phyloP scores from a whole-genome alignment of 2,113 vertebrate genomes.

The Cyphomyrus plagiostoma region DNA sequence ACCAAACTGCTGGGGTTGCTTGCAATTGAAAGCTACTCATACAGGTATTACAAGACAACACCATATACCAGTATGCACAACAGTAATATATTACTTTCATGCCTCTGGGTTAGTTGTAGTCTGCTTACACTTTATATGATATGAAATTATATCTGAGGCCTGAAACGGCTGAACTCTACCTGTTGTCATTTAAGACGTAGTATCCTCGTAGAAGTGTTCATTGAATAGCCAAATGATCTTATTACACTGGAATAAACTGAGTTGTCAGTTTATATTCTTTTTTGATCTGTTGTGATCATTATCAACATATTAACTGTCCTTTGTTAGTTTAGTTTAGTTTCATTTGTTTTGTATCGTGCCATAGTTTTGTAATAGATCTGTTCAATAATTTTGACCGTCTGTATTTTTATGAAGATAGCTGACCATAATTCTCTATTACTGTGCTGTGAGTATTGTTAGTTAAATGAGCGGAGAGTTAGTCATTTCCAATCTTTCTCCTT shows the following conservation, averaged over 20 bases:
- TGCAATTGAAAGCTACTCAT: not conserved
- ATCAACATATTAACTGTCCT: not conserved
- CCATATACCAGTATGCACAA: not conserved
- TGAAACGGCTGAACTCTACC: not conserved
- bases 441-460: not conserved
- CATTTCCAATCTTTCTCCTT: not conserved
- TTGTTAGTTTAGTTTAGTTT: not conserved
- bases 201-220: not conserved
- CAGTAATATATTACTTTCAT: not conserved
- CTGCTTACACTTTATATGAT: not conserved
- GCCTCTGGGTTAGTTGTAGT: not conserved
- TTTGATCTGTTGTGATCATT: not conserved
- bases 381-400: not conserved
- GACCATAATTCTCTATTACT: not conserved
- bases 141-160: constrained; percentile 4
- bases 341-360: not conserved
- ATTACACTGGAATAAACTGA: not conserved
- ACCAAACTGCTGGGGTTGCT: not conserved
- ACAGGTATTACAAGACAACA: not conserved
- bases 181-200: not conserved
- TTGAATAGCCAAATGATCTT: not conserved
- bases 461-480: not conserved
- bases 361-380: not conserved
- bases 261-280: not conserved
- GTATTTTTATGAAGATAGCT: not conserved